These are phyloP conservation scores for Eueremaeus valkanovi DNA, from an alignment of 2,888 invertebrate genomes.

Conservation along the genomic window DNA sequence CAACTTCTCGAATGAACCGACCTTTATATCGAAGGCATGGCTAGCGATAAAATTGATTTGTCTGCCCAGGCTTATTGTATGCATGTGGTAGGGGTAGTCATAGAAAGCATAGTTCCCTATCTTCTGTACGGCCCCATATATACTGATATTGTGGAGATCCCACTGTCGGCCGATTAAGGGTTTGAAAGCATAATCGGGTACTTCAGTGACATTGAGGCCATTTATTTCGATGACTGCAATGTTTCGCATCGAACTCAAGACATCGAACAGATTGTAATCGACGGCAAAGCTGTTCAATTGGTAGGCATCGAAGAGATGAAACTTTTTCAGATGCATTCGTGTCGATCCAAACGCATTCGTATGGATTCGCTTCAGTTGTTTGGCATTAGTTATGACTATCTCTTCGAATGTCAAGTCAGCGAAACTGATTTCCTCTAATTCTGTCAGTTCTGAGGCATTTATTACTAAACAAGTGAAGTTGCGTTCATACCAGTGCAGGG, in stretches of 20 bases:
- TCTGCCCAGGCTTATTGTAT: not conserved
- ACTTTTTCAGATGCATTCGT: not conserved
- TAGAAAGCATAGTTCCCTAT: slow-evolving; percentile 13
- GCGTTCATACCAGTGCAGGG: not conserved
- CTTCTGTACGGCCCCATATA: not conserved
- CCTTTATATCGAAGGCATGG: slow-evolving; percentile 19
- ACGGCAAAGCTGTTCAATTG: not conserved
- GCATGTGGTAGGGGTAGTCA: not conserved
- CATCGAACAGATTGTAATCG: slow-evolving; percentile 4
- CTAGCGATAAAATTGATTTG: not conserved
- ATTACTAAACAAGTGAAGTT: not conserved
- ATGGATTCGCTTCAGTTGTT: not conserved
- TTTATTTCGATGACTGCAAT: not conserved
- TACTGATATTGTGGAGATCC: not conserved
- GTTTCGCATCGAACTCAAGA: not conserved
- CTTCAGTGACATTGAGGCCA: not conserved
- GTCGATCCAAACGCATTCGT: slow-evolving; percentile 1
- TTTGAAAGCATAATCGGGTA: slow-evolving; percentile 9
- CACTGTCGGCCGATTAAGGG: not conserved
- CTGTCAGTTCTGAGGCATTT: not conserved
- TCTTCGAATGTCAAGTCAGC: not conserved
- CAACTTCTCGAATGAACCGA: not conserved
- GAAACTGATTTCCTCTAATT: slow-evolving; percentile 5
- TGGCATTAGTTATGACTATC: not conserved
- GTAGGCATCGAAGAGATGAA: not conserved